Conservation (phyloP, 2,113 vertebrate species). For the Girardinichthys multiradiatus region DNA sequence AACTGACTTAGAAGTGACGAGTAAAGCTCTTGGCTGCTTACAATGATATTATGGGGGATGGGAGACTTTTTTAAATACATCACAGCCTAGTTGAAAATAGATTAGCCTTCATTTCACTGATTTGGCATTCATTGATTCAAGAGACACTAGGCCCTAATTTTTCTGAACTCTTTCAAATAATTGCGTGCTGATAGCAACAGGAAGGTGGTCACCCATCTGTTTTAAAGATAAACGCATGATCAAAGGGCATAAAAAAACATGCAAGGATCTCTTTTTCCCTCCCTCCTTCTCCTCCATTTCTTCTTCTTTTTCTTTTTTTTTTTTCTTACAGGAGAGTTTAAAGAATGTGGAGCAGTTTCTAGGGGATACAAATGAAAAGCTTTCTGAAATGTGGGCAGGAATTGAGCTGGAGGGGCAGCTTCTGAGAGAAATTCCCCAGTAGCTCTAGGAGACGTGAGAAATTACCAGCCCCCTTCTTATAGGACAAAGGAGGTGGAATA, state of each 20-base stretch:
- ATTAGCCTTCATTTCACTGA: conserved; percentile 64
- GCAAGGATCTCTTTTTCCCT: conserved; percentile 57
- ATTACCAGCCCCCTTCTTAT: conserved; percentile 80
- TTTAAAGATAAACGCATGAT: conserved; percentile 83
- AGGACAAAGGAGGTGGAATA: conserved; percentile 77
- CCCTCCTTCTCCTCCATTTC: not conserved
- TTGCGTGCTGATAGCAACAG: conserved; percentile 72
- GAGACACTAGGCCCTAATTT: conserved; percentile 45
- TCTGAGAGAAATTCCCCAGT: conserved; percentile 82
- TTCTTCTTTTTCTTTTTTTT: conserved; percentile 6
- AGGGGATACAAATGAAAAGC: conserved; percentile 88
- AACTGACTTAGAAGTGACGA: conserved; percentile 59
- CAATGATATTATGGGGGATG: conserved; percentile 72
- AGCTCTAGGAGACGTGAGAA: conserved; percentile 81
- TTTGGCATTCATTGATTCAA: conserved; percentile 73
- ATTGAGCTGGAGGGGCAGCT: conserved; percentile 76
- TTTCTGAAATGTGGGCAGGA: conserved; percentile 83
- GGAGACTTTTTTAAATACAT: conserved; percentile 44
- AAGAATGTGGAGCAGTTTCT: conserved; percentile 85
- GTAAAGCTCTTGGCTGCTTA: conserved; percentile 63
- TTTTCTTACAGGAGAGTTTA: conserved; percentile 78
- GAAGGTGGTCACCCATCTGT: conserved; percentile 80
- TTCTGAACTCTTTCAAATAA: conserved; percentile 66
- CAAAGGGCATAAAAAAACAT: conserved; percentile 83
- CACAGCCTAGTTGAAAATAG: conserved; percentile 63